A percentile compares a stretch with the other conserved stretches of the same genome.
These are phyloP conservation scores for Apodemia zela DNA, from an alignment of 2,888 invertebrate genomes.

Conservation along the genomic window DNA sequence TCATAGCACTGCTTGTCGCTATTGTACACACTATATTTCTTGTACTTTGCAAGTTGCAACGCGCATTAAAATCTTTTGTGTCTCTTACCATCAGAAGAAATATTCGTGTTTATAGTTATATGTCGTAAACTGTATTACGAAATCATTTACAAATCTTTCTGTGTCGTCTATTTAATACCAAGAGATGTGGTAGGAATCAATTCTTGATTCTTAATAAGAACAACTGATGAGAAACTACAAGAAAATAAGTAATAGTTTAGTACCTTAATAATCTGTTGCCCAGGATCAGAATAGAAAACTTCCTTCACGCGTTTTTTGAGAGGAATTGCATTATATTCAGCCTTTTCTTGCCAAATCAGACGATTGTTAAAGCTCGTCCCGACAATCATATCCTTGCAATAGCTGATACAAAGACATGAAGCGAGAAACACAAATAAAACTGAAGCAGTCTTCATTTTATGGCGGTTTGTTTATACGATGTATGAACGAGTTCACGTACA, in stretches of 20 bases:
- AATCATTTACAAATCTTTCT: too few species aligned
- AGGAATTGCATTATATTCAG: conserved; percentile 66
- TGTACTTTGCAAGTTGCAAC: too few species aligned
- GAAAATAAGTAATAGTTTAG: conserved; percentile 16
- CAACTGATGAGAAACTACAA: neutral
- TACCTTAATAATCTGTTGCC: conserved; percentile 72
- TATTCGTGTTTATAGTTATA: too few species aligned
- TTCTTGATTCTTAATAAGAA: conserved; percentile 10
- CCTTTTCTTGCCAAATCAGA: conserved; percentile 62
- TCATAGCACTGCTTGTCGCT: too few species aligned
- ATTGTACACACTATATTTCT: too few species aligned
- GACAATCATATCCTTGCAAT: conserved; percentile 66
- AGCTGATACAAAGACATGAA: conserved; percentile 49
- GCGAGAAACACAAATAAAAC: conserved; percentile 50
- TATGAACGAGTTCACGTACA: conserved; percentile 46
- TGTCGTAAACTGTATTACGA: too few species aligned
- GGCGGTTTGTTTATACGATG: conserved; percentile 34
- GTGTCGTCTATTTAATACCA: too few species aligned
- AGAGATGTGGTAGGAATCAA: too few species aligned
- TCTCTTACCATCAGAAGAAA: too few species aligned
- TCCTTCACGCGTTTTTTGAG: conserved; percentile 72
- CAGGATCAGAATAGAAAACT: conserved; percentile 66
- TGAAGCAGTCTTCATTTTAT: conserved; percentile 56
- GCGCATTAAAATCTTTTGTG: too few species aligned
- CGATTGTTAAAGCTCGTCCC: conserved; percentile 68